Percentiles rank a stretch among this genome's conserved stretches.
Evolutionary conservation across 2,113 vertebrate genomes (phyloP).

Genomic region (Illadopsis cleaveri): DNA sequence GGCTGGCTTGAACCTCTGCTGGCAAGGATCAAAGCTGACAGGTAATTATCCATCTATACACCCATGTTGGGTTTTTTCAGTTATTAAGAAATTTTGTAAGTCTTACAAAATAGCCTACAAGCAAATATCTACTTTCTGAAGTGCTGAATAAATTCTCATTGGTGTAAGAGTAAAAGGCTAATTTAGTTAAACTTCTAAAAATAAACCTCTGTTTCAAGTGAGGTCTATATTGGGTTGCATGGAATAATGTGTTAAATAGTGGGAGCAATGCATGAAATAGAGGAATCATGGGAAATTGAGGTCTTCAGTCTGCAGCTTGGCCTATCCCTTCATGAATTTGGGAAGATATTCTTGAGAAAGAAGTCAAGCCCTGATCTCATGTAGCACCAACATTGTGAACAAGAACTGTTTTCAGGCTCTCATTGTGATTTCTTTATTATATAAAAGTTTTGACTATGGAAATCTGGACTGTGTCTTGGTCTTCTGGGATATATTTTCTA

Average conservation of each 20-base stretch:
- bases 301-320: not conserved
- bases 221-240: not conserved
- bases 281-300: not conserved
- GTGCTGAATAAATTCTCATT: not conserved
- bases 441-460: not conserved
- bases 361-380: not conserved
- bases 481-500: not conserved
- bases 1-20: conserved; percentile 97
- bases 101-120: not conserved
- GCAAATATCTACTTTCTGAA: not conserved
- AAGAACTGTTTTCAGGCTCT: not conserved
- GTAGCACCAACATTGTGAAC: not conserved
- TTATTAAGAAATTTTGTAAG: not conserved
- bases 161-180: not conserved
- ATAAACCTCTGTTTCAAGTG: not conserved
- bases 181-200: not conserved
- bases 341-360: not conserved
- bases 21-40: conserved; percentile 93
- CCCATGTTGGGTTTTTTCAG: not conserved
- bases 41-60: conserved; percentile 72
- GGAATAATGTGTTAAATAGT: not conserved
- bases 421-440: not conserved
- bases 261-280: not conserved
- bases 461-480: not conserved
- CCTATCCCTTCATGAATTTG: not conserved